Conservation (phyloP, 1,140 invertebrate species). For the Plectus sambesii region DNA sequence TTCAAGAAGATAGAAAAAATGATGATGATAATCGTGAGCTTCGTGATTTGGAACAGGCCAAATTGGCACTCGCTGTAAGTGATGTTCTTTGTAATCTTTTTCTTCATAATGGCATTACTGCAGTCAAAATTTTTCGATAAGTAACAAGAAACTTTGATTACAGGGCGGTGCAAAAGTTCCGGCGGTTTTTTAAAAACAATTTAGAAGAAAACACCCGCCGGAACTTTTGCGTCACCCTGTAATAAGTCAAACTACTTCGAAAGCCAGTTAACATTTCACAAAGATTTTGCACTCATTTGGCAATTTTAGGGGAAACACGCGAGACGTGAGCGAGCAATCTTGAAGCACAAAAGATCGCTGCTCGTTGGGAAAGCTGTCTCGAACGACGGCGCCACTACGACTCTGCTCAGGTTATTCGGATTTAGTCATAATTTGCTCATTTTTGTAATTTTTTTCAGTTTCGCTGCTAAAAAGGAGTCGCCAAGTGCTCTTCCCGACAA, state of each 20-base stretch:
- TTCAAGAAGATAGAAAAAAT: slow-evolving; percentile 33
- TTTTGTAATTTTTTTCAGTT: too few species aligned
- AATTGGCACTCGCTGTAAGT: slow-evolving; percentile 32
- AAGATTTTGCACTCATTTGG: slow-evolving; percentile 8
- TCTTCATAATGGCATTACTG: too few species aligned
- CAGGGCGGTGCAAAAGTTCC: too few species aligned
- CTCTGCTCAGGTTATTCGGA: slow-evolving; percentile 34
- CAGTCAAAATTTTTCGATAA: too few species aligned
- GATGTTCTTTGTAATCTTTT: slow-evolving; percentile 24
- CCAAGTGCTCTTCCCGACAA: too few species aligned
- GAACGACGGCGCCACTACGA: slow-evolving; percentile 38
- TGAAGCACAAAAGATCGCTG: slow-evolving; percentile 30
- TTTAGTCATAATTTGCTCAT: too few species aligned
- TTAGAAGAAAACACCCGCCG: too few species aligned
- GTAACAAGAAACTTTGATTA: too few species aligned
- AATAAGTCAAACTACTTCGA: too few species aligned
- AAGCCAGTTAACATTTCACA: too few species aligned
- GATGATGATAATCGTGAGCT: slow-evolving; percentile 29
- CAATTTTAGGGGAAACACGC: slow-evolving; percentile 37
- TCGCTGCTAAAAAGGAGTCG: too few species aligned
- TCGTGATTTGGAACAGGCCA: slow-evolving; percentile 39
- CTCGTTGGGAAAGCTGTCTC: slow-evolving; percentile 30
- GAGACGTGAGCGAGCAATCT: slow-evolving; percentile 32
- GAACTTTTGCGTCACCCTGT: too few species aligned
- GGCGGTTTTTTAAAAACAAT: slow-evolving; percentile 3